Evolutionary conservation across 2,113 vertebrate genomes (phyloP), one percentile per base, ranked within the genome.

Genomic region (Ancistrus triradiatus): DNA sequence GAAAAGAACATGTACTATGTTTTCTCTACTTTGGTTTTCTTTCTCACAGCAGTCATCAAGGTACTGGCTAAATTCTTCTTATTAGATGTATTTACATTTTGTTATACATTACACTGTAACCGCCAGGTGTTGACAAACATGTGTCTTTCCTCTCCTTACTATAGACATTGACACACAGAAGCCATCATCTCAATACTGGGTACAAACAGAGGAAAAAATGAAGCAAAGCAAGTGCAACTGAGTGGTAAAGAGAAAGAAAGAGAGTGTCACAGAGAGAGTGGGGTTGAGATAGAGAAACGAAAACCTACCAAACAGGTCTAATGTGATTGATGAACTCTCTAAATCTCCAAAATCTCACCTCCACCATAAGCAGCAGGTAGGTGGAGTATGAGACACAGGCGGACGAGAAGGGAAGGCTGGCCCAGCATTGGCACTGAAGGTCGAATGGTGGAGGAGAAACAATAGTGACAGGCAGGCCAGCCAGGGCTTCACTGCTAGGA

Each of bases 401-500:
- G n/a, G 17, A 44, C 21, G 15, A 27, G 63, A 31, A 27, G 14
- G 13, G 6, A 38, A 21, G 56, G 46, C 37, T 18, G 47, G 56
- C 18, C 22, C 22, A 50, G 37, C n/a, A 44, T 50, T 66, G 50
- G 48, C 17, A 17, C 57, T 48, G 58, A 58, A 63, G 42, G 40
- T 50, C 13, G 52, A 50, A 47, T 57, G 17, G 28, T 18, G 66
- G 49, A 63, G 68, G 68, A 67, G 74, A 81, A 86, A 59, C 51
- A 75, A 66, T 72, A 77, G 62, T 80, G 74, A 75, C 66, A 76
- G 51, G 55, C 56, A 59, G 71, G 40, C 46, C 62, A 74, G 80
- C 79, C 76, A 76, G 74, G 62, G 69, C 69, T 76, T 74, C 73
- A 74, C 71, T 78, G 56, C 81, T 59, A 76, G 68, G 75, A 87